These are phyloP conservation scores for Nycticryphes semicollaris DNA, from an alignment of 2,113 vertebrate genomes.

Conservation along the genomic window DNA sequence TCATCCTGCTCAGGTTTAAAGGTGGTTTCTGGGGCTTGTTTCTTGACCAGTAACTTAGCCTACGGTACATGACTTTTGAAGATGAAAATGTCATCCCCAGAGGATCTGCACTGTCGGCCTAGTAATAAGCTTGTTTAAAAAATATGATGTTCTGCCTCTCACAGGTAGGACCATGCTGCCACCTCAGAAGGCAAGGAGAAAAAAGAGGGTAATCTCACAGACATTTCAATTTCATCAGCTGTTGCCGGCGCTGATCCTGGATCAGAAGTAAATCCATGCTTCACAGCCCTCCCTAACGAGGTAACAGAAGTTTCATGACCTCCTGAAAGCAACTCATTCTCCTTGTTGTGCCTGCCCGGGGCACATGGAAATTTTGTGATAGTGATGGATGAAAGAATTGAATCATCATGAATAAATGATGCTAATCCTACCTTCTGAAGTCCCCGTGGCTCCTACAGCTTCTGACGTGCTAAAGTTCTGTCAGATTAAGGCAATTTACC, in stretches of 20 bases:
- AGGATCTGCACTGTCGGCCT: not conserved
- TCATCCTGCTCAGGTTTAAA: not conserved
- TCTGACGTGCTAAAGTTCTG: not conserved
- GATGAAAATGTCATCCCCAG: not conserved
- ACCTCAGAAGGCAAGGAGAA: not conserved
- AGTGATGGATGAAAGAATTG: not conserved
- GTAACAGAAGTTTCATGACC: not conserved
- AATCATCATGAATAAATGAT: not conserved
- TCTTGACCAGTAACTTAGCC: not conserved
- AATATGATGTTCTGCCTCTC: not conserved
- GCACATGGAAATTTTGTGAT: not conserved
- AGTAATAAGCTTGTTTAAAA: not conserved
- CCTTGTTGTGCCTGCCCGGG: not conserved
- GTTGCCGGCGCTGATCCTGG: not conserved
- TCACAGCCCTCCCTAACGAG: not conserved
- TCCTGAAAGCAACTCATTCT: not conserved
- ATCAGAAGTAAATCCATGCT: not conserved
- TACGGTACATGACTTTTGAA: not conserved
- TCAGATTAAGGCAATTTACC: not conserved
- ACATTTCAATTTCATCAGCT: not conserved
- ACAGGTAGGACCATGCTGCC: not conserved
- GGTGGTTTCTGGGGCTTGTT: not conserved
- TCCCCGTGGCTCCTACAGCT: not conserved
- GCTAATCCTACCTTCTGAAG: not conserved
- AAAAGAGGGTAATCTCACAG: not conserved